These are phyloP conservation scores for Maniola hyperantus DNA, from an alignment of 2,888 invertebrate species.

Conservation along the genomic window DNA sequence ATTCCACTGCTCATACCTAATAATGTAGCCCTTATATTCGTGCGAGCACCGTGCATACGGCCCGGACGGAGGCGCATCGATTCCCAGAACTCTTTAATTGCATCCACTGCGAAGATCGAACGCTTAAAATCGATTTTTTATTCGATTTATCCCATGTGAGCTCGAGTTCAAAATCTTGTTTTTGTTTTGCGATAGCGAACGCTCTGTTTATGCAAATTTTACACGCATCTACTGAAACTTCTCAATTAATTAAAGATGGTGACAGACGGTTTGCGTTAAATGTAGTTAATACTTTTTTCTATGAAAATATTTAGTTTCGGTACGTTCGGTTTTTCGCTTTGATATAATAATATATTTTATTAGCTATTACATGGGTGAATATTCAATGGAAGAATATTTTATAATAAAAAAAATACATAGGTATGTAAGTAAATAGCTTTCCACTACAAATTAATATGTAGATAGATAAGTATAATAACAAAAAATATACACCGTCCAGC, in stretches of 20 bases:
- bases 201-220: conserved; percentile 80
- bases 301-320: neutral
- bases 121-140: conserved; percentile 81
- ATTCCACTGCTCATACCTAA: conserved; percentile 49
- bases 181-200: conserved; percentile 73
- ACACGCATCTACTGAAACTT: conserved; percentile 78
- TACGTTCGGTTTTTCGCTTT: too few species aligned
- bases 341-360: too few species aligned
- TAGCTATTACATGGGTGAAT: too few species aligned
- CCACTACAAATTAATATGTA: too few species aligned
- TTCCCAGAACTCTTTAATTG: conserved; percentile 81
- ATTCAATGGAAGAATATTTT: too few species aligned
- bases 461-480: too few species aligned
- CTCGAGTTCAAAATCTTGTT: conserved; percentile 69
- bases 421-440: too few species aligned
- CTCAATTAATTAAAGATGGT: conserved; percentile 68
- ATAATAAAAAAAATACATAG: too few species aligned
- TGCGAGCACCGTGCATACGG: conserved; percentile 60
- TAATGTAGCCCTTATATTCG: conserved; percentile 45
- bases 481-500: too few species aligned
- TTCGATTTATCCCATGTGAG: conserved; percentile 77
- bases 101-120: conserved; percentile 79
- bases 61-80: conserved; percentile 51
- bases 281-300: neutral
- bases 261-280: conserved; percentile 28